Evolutionary conservation across 2,888 invertebrate genomes (phyloP), one percentile per base, ranked within the genome.

Genomic region (Acronicta psi): DNA sequence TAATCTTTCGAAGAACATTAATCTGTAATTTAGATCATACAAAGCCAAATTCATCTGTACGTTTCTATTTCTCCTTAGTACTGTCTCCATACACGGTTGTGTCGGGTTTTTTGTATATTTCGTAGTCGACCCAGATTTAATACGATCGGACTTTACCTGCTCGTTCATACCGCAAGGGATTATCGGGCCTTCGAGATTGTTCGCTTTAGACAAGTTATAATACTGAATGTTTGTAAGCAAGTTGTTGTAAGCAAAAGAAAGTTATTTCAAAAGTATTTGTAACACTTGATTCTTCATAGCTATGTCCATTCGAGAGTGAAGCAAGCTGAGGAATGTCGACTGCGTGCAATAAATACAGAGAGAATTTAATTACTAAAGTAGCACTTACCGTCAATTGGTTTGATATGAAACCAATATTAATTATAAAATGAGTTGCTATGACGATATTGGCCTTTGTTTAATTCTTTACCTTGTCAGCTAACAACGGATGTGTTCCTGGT

Each of bases 131-230:
- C 36, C 14, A 18, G 36, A 31, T 36, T 29, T 47, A 49, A 65
- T 50, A 40, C 40, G 49, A 55, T 45, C 11, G 20, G 16, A 44
- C 31, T 40, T 49, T 67, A 67, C 67, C 72, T 67, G 67, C 51
- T 25, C 36, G 51, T 18, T 69, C 67, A 59, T 67, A 50, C 59
- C 72, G 11, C 72, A 59, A 17, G 67, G 45, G 72, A 67, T 67
- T 67, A 67, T 42, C 37, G 37, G 16, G 44, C 67, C 18, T 9
- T 51, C 16, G 14, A 37, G 51, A 44, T 49, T 47, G 38, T 25
- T 52, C 20, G 11, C 16, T 44, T 23, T 34, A n/a, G 17, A 37
- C 14, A 51, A 46, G n/a, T 38, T 38, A 42, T 17, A 7, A 9
- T 0, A 14, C 18, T 37, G 9, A 0, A 38, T 37, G 7, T 25